Percentiles rank a stretch among this genome's conserved stretches.
Conservation (phyloP, 2,113 vertebrate genomes). For the Triplophysa dalaica region DNA sequence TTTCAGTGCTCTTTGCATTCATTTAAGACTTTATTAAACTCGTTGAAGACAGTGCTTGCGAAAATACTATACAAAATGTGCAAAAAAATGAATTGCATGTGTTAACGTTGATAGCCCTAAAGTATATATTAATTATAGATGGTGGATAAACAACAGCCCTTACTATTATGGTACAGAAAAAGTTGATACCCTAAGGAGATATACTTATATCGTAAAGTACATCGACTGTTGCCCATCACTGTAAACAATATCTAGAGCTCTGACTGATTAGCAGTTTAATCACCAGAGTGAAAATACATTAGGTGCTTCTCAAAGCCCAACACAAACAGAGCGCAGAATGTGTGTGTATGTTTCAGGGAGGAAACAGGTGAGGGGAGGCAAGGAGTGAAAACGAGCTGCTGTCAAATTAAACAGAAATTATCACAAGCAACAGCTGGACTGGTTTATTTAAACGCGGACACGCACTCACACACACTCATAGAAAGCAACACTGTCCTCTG, state of each 20-base stretch:
- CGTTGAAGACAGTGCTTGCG: no score
- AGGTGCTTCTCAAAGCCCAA: slow-evolving; percentile 24
- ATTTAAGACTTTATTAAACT: no score
- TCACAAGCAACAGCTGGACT: slow-evolving; percentile 91
- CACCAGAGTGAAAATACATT: slow-evolving; percentile 25
- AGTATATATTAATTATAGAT: no score
- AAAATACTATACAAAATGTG: no score
- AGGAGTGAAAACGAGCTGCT: slow-evolving; percentile 68
- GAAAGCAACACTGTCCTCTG: slow-evolving; percentile 79
- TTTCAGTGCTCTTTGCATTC: no score
- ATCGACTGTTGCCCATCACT: background rate
- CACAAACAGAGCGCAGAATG: slow-evolving; percentile 23
- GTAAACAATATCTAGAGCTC: slow-evolving; percentile 10
- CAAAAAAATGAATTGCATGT: no score
- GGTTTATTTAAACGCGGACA: slow-evolving; percentile 92
- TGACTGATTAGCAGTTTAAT: slow-evolving; percentile 3
- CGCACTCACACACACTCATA: slow-evolving; percentile 75
- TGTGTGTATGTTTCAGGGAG: background rate
- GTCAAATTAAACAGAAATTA: slow-evolving; percentile 80
- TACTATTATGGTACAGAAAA: no score
- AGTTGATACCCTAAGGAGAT: no score
- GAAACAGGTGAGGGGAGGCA: slow-evolving; percentile 55
- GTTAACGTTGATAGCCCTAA: no score
- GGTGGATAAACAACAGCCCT: no score
- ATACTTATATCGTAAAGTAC: background rate